Evolutionary conservation across 2,888 invertebrate species (phyloP).

Genomic region (Harpagoxenus sublaevis): DNA sequence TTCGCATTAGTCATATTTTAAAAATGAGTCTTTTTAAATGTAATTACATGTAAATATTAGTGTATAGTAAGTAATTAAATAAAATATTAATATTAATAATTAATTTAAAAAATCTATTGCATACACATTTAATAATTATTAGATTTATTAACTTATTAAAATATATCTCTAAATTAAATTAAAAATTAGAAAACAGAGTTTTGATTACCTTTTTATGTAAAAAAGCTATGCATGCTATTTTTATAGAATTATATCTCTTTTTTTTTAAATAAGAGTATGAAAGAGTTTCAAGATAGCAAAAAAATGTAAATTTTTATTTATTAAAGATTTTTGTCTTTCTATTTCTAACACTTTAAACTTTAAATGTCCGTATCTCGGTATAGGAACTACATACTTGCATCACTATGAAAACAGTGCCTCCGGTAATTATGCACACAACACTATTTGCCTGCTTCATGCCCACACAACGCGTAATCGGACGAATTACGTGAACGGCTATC

Average conservation of each 20-base stretch:
- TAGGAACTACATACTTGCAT: conserved; percentile 37
- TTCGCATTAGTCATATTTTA: not conserved
- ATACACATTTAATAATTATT: not conserved
- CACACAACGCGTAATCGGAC: conserved; percentile 47
- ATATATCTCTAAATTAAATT: not conserved
- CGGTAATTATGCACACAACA: conserved; percentile 39
- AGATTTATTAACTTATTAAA: not conserved
- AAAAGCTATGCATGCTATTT: not conserved
- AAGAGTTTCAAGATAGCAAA: not conserved
- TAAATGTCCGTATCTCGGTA: conserved; percentile 28
- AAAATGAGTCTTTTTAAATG: not conserved
- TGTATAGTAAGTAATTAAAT: not conserved
- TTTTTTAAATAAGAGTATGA: not conserved
- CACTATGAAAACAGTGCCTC: conserved; percentile 46
- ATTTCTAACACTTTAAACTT: conserved; percentile 8
- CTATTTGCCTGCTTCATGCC: conserved; percentile 44
- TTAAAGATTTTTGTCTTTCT: not conserved
- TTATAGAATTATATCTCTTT: not conserved
- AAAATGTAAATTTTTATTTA: not conserved
- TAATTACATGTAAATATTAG: not conserved
- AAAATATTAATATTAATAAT: not conserved
- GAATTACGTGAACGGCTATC: conserved; percentile 50
- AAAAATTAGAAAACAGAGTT: not conserved
- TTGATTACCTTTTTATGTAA: not conserved
- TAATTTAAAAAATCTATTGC: not conserved